Base-by-base conservation (phyloP, 2,888 invertebrate species). In the Drosophila planitibia region DNA sequence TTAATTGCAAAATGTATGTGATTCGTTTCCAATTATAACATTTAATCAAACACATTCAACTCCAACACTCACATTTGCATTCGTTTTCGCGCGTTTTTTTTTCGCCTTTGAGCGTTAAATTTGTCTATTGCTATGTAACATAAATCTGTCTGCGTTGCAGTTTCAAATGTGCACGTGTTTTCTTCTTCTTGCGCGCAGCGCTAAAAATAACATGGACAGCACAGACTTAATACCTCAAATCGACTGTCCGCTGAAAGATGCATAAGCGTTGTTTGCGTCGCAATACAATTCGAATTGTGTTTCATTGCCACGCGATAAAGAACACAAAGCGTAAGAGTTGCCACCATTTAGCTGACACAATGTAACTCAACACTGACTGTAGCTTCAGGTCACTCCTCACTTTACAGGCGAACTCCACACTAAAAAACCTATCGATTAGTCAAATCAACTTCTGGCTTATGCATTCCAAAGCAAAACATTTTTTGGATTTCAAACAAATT, bases 131-230 rank as follows among this genome's bases (percentile, higher is more conserved):
- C 1, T 33, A 28, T 16, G 39, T n/a, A n/a, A 19, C 55, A 39
- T 49, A 33, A 64, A 60, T 60, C 33, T 44, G 49, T 28, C 33
- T 47, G 19, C 44, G 55, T 28, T 22, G n/a, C 57, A 64, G 33
- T n/a, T 9, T 14, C 66, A 64, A 54, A 33, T 58, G 68, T 39
- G 82, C 91, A 90, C 91, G 91, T 91, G 88, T 76, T 81, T 84
- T 79, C 3, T 79, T 73, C 70, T 60, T 39, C 70, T 83, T 79
- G 22, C 7, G 14, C 44, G 44, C 1, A 1, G 6, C 83, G 82
- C 68, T 53, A 79, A 63, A 51, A 35, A 44, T 25, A 25, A 39
- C 32, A 60, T 44, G 35, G 12, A 52, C 39, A 14, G n/a, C 25
- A 25, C 25, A 1, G 25, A 25, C 25, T 25, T 25, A 25, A 25